Evolutionary conservation across 1,140 invertebrate genomes (phyloP).

Genomic region (Diabrotica undecimpunctata): DNA sequence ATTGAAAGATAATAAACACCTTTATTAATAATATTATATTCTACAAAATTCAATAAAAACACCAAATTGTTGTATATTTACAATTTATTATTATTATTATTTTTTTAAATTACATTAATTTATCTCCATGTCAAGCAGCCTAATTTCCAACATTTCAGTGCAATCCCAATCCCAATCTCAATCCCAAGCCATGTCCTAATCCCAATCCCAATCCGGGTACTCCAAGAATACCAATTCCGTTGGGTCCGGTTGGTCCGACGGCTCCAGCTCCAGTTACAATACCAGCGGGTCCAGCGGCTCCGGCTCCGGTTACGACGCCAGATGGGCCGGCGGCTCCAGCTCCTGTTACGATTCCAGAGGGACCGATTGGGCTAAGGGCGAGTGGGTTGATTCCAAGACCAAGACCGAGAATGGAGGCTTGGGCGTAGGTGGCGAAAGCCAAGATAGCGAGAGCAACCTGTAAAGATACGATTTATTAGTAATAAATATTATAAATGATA

Average conservation of each 20-base stretch:
- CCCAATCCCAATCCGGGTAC: background rate
- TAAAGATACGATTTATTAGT: background rate
- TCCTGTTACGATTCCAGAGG: constrained; percentile 14
- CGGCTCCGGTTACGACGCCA: constrained; percentile 11
- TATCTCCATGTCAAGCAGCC: no score
- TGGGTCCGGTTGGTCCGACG: background rate
- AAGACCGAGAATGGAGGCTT: background rate
- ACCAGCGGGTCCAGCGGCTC: constrained; percentile 15
- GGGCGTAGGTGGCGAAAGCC: background rate
- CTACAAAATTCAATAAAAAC: no score
- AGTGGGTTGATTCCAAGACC: constrained; percentile 4
- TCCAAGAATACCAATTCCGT: background rate
- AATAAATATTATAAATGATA: no score
- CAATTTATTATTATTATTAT: no score
- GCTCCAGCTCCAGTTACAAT: background rate
- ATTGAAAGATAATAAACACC: no score
- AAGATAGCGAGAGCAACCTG: constrained; percentile 9
- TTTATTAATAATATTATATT: no score
- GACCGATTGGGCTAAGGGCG: constrained; percentile 8
- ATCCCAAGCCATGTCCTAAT: background rate
- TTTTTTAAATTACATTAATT: no score
- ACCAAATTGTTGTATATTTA: no score
- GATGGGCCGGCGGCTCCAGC: constrained; percentile 13
- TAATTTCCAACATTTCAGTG: background rate
- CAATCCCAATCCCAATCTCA: background rate